Percentiles rank a stretch among this genome's conserved stretches.
phyloP scores from a whole-genome alignment of 2,113 vertebrate genomes.

The Cynocephalus volans region DNA sequence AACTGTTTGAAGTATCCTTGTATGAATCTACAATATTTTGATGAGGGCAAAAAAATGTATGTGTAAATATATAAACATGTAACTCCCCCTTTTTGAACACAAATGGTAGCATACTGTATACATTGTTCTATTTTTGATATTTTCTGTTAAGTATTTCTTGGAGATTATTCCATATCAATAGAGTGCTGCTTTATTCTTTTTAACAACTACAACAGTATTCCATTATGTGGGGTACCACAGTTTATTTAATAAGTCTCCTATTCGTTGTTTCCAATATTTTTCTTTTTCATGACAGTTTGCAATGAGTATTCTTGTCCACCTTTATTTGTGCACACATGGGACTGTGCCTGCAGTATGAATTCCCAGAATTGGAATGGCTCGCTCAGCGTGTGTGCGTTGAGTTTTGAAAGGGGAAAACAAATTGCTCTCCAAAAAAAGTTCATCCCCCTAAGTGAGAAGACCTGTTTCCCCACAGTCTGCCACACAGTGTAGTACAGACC shows the following conservation, averaged over 20 bases:
- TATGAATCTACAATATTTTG: background rate
- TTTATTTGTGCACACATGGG: background rate
- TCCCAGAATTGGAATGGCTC: background rate
- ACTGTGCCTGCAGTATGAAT: background rate
- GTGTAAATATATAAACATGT: background rate
- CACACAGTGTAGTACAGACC: background rate
- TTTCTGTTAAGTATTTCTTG: conserved; percentile 58
- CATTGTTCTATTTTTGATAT: background rate
- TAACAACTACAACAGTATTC: background rate
- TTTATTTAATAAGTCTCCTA: background rate
- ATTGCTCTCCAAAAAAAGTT: background rate
- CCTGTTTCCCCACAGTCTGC: background rate
- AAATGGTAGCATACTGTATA: background rate
- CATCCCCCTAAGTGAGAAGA: background rate
- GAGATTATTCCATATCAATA: background rate
- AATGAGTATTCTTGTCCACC: background rate
- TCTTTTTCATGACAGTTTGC: background rate
- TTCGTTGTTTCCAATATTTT: background rate
- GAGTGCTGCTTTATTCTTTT: background rate
- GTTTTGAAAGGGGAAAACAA: conserved; percentile 15
- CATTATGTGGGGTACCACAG: background rate
- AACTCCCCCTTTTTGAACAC: background rate
- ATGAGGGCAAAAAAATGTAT: background rate
- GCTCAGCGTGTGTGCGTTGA: background rate
- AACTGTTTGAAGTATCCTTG: too few relatives aligned